Evolutionary conservation across 2,888 invertebrate species (phyloP).

Genomic region (Acleris sparsana): DNA sequence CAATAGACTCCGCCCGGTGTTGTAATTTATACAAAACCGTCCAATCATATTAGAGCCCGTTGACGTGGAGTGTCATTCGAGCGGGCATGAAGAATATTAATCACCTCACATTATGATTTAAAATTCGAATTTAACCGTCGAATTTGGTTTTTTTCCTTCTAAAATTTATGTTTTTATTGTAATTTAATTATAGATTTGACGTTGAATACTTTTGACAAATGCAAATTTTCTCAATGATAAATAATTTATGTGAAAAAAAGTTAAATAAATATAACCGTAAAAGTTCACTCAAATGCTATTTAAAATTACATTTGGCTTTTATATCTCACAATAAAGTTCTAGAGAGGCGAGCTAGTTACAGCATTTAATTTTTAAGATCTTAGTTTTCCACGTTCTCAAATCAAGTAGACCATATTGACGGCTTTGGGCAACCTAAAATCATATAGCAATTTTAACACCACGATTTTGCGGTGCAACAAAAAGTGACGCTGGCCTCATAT

Average conservation of each 20-base stretch:
- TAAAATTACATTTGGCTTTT: too few relatives aligned
- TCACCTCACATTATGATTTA: conserved; percentile 62
- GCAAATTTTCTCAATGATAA: conserved; percentile 22
- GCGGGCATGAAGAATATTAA: conserved; percentile 66
- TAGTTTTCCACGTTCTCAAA: conserved; percentile 1
- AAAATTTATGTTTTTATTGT: conserved; percentile 11
- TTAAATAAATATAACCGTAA: too few relatives aligned
- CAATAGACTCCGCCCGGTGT: conserved; percentile 68
- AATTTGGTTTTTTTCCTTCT: conserved; percentile 42
- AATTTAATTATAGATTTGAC: conserved; percentile 12
- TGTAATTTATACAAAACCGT: conserved; percentile 76
- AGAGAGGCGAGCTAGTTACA: not conserved
- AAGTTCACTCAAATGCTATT: too few relatives aligned
- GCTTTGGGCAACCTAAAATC: not conserved
- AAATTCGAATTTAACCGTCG: conserved; percentile 50
- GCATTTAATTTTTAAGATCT: not conserved
- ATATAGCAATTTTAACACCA: conserved; percentile 10
- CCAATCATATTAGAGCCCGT: conserved; percentile 75
- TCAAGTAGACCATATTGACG: not conserved
- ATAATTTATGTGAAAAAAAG: too few relatives aligned
- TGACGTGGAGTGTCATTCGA: conserved; percentile 70
- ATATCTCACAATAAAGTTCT: too few relatives aligned
- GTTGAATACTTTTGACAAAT: conserved; percentile 26
- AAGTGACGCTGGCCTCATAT: conserved; percentile 7
- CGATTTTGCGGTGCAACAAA: conserved; percentile 15